Evolutionary conservation across 2,113 vertebrate genomes (phyloP).

Genomic region (Tautogolabrus adspersus): DNA sequence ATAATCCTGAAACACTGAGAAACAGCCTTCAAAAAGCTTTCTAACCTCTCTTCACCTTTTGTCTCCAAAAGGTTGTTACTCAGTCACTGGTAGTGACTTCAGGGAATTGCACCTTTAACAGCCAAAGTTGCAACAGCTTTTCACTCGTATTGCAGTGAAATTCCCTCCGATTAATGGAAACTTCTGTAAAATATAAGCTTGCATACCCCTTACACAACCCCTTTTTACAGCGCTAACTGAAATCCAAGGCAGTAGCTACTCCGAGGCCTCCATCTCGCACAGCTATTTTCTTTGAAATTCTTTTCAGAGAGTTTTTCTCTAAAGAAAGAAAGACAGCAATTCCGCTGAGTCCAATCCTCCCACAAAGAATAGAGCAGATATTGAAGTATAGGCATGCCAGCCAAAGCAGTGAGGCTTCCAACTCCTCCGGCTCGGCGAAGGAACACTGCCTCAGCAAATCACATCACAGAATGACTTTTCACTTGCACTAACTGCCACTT

Average conservation of each 20-base stretch:
- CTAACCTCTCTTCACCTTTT: constrained; percentile 34
- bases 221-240: constrained; percentile 51
- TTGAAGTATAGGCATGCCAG: constrained; percentile 75
- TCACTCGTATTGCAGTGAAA: constrained; percentile 47
- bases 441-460: constrained; percentile 80
- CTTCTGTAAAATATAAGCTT: constrained; percentile 67
- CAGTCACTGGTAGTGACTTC: constrained; percentile 25
- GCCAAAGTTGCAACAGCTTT: constrained; percentile 68
- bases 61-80: constrained; percentile 24
- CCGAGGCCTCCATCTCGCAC: constrained; percentile 55
- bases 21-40: constrained; percentile 42
- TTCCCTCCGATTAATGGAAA: constrained; percentile 59
- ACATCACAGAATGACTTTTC: constrained; percentile 75
- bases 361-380: constrained; percentile 77
- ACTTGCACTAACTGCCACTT: constrained; percentile 66
- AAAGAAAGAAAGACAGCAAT: constrained; percentile 77
- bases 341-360: constrained; percentile 77
- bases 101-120: constrained; percentile 62
- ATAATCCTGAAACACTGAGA: constrained; percentile 37
- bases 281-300: constrained; percentile 69
- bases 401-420: constrained; percentile 68
- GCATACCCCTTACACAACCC: constrained; percentile 60
- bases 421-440: constrained; percentile 64
- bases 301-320: constrained; percentile 62
- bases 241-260: constrained; percentile 62